Percentiles rank a stretch among this genome's conserved stretches.
These are phyloP conservation scores for Andricus curvator DNA, from an alignment of 2,888 invertebrate genomes.

Conservation along the genomic window DNA sequence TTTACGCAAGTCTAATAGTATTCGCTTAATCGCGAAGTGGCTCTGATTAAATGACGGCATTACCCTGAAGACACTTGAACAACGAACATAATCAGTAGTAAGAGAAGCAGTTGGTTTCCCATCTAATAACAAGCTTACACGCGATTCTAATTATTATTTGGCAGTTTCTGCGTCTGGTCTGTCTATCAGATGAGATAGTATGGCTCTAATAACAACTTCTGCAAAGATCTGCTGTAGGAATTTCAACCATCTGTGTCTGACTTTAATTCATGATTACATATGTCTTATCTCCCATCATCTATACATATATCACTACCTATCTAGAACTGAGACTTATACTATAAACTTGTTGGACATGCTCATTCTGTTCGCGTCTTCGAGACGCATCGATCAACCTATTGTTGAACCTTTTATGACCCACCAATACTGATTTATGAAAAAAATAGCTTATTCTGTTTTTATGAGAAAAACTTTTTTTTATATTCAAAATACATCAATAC, in stretches of 20 bases:
- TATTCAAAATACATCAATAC: no score
- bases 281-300: not conserved
- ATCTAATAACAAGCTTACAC: constrained; percentile 64
- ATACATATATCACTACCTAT: not conserved
- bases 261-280: constrained; percentile 23
- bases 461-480: no score
- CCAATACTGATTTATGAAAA: no score
- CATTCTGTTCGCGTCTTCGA: not conserved
- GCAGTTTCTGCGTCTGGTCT: constrained; percentile 42
- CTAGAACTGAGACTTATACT: not conserved
- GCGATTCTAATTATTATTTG: constrained; percentile 70
- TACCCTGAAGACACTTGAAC: constrained; percentile 61
- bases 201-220: constrained; percentile 24
- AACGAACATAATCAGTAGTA: constrained; percentile 68
- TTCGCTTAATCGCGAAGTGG: constrained; percentile 49
- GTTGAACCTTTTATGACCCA: no score
- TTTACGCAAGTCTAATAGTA: constrained; percentile 42
- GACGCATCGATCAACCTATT: no score
- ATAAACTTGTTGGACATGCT: not conserved
- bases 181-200: constrained; percentile 45
- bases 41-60: constrained; percentile 64
- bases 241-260: not conserved
- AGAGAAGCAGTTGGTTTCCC: constrained; percentile 62
- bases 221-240: constrained; percentile 1
- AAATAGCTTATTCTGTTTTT: no score